Evolutionary conservation across 2,113 vertebrate species (phyloP).

Genomic region (Corythoichthys intestinalis): DNA sequence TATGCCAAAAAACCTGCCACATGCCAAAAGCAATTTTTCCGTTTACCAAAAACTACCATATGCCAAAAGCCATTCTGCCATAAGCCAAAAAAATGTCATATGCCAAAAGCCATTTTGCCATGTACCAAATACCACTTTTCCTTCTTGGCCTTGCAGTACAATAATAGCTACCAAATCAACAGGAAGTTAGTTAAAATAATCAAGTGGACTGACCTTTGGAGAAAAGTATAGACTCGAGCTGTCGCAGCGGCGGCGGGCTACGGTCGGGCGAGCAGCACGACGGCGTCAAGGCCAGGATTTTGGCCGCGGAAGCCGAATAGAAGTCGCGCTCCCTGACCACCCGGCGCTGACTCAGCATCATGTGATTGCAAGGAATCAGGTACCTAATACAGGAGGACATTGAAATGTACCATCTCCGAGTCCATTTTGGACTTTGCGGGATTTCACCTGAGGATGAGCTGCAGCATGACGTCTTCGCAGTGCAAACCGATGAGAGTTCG

Average conservation of each 20-base stretch:
- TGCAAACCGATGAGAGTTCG: conserved; percentile 90
- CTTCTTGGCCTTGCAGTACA: too few species aligned
- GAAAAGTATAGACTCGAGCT: conserved; percentile 84
- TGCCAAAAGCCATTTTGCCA: too few species aligned
- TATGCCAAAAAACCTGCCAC: too few species aligned
- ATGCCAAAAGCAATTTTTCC: too few species aligned
- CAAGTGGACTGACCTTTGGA: conserved; percentile 70
- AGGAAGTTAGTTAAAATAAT: too few species aligned
- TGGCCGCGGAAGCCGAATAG: conserved; percentile 89
- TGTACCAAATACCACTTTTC: too few species aligned
- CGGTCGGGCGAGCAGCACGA: conserved; percentile 85
- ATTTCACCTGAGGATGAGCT: conserved; percentile 86
- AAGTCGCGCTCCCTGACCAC: conserved; percentile 90
- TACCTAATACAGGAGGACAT: conserved; percentile 72
- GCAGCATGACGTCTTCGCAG: conserved; percentile 97
- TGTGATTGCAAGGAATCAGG: conserved; percentile 94
- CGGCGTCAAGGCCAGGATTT: conserved; percentile 86
- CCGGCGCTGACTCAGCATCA: conserved; percentile 91
- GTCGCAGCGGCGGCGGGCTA: conserved; percentile 78
- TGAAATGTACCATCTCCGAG: too few species aligned
- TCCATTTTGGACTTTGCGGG: neutral
- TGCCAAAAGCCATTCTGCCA: too few species aligned
- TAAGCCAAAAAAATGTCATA: too few species aligned
- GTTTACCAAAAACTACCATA: too few species aligned
- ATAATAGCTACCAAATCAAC: too few species aligned